phyloP scores from a whole-genome alignment of 1,140 invertebrate genomes.

The Drosophila albomicans region DNA sequence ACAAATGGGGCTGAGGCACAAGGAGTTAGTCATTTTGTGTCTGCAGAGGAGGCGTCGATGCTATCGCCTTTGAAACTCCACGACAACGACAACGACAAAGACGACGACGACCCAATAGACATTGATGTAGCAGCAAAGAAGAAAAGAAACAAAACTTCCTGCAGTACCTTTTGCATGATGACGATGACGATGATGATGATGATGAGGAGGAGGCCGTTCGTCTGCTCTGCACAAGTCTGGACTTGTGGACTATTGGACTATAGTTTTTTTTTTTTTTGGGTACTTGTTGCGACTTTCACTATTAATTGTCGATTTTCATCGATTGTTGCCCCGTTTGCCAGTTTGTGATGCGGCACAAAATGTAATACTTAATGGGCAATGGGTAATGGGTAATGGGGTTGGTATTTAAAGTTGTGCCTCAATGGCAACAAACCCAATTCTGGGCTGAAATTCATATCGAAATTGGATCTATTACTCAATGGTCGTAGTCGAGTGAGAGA shows the following conservation, averaged over 20 bases:
- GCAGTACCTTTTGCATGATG: conserved; percentile 72
- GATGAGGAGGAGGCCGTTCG: conserved; percentile 33
- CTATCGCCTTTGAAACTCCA: conserved; percentile 80
- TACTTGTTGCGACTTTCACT: conserved; percentile 75
- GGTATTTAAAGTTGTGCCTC: conserved; percentile 80
- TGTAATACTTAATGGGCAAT: conserved; percentile 59
- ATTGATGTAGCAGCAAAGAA: conserved; percentile 42
- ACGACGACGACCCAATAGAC: conserved; percentile 76
- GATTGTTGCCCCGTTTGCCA: conserved; percentile 47
- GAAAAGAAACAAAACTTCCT: conserved; percentile 58
- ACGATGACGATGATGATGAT: too few relatives aligned
- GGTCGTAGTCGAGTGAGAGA: conserved; percentile 66
- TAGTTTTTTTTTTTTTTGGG: conserved; percentile 1
- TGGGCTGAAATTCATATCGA: conserved; percentile 73
- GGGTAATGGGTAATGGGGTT: conserved; percentile 76
- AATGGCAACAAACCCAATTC: conserved; percentile 67
- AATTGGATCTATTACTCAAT: conserved; percentile 84
- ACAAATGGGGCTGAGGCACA: conserved; percentile 75
- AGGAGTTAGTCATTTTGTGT: conserved; percentile 77
- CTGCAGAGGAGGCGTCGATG: conserved; percentile 72
- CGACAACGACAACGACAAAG: conserved; percentile 71
- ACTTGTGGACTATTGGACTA: conserved; percentile 6
- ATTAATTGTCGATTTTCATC: conserved; percentile 83
- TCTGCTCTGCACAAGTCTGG: conserved; percentile 24
- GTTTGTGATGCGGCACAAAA: conserved; percentile 50